Evolutionary conservation across 2,797 vertebrate genomes (phyloP), one percentile per base, ranked within the genome.

Genomic region (Rhynchonycteris naso): DNA sequence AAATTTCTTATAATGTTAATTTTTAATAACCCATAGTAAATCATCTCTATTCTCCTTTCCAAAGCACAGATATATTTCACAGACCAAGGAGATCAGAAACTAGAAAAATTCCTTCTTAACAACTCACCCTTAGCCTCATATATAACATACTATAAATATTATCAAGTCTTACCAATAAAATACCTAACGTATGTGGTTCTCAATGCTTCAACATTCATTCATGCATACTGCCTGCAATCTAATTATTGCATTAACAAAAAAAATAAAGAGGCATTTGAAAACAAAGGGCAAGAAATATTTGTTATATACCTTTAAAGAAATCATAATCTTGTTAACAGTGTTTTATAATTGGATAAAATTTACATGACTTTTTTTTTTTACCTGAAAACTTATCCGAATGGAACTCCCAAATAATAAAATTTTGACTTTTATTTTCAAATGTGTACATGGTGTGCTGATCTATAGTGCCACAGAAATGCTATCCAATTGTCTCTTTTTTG

Each of bases 391-490:
- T 61, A 88, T 75, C 59, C 66, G 87, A 90, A 84, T 96, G 94
- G 94, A 96, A 97, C 80, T 96, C 74, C 88, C 95, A 86, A 88
- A 92, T 89, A 98, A 96, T 87, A 97, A 66, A 92, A 96, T 95
- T 97, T 95, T 92, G 69, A 95, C n/a, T n/a, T n/a, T n/a, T 58
- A 74, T 8, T 79, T 30, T 88, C 84, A 92, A 92, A 88, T 56
- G 83, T 43, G 28, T 79, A 33, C 22, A 58, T 61, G 22, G 82
- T 68, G 58, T 61, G 47, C 58, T 80, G 22, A 80, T 65, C 11
- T 84, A 88, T 1, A 93, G 33, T 3, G 54, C 18, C 15, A 38
- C 24, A 85, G 56, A 96, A 91, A 95, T n/a, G 85, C 21, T 88
- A 35, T 88, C 22, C 59, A 84, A 56, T 75, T 75, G 80, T n/a